Base-by-base conservation (phyloP, 2,113 vertebrate genomes). In the Cranoglanis bouderius region DNA sequence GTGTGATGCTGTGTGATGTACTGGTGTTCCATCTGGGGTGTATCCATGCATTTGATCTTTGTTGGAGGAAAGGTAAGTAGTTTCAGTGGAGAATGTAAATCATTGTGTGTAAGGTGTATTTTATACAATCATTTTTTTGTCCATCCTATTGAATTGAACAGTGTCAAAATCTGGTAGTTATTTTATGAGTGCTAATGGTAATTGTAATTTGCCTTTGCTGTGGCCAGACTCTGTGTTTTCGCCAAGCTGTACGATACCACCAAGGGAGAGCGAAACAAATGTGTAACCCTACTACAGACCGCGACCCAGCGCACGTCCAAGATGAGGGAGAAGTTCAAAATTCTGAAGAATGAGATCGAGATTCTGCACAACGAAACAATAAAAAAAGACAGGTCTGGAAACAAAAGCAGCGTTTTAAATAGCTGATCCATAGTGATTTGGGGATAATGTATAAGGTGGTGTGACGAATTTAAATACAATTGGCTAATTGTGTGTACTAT, bases 261-360 rank as follows among this genome's bases (percentile, higher is more conserved):
- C 57, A 93, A 94, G 88, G 95, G 89, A 26, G 97, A 99, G 94
- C 97, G 95, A 92, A 96, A 96, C 21, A 99, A 97, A 92, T 96
- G 95, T 87, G 92, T 97, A n/a, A 94, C 94, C 35, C 93, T 98
- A 85, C 95, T 97, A 90, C 92, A 95, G 70, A 92, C 90, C 82
- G 95, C 96, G 89, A 95, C 96, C 9, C 96, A 97, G 90, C 96
- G 95, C 26, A 93, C 94, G 61, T 92, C 91, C 14, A 96, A 98
- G 94, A 92, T 97, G 88, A 95, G 86, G 85, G 95, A 96, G 61
- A 94, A 93, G 67, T 81, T 96, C 67, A 96, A 95, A 92, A 93
- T 97, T 85, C 93, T 96, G 90, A 94, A 95, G 91, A 97, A 97
- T 83, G 96, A 97, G 92, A 92, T 92, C 16, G 95, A 97, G 92